Base-by-base conservation (phyloP, 2,113 vertebrate species). In the Malurus melanocephalus region DNA sequence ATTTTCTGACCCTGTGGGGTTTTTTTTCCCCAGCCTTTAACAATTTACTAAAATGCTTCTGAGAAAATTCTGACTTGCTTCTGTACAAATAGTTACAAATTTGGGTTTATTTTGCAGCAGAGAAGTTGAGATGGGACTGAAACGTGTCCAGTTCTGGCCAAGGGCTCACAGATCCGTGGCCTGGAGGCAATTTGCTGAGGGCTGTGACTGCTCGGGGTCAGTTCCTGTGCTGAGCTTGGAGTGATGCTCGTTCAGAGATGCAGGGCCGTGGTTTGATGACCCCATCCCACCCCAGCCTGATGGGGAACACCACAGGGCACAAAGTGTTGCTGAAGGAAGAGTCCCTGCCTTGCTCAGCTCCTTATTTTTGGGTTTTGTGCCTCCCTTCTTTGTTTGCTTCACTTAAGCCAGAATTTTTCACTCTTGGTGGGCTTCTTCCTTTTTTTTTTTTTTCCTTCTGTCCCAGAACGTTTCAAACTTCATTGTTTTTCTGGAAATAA, bases 401-500 rank as follows among this genome's bases (percentile, higher is more conserved):
- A 38, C 48, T 81, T 72, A 20, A 76, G 65, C 30, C 45, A 53
- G 46, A 57, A n/a, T 0, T 86, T 59, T 68, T 75, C 81, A 85
- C 66, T 87, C 88, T 86, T 86, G n/a, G 35, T 79, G 40, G 68
- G 24, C 13, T 66, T 26, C 30, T 48, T 60, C 42, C 59, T 16
- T 64, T n/a, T 49, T 49, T 90, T 66, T 48, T 60, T 45, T 62
- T 16, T 64, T n/a, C 53, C 53, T 90, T 66, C 62, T 81, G 33
- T 73, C 80, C 43, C 48, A 59, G 78, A 88, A 65, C 76, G 62
- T 88, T 90, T 85, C 53, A 46, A 72, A 48, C 42, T n/a, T 62
- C 24, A 73, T 62, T 87, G 74, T 65, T 92, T 92, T 81, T 73
- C 55, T 89, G 84, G 71, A 87, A 85, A 94, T 17, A 76, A 27